Conservation (phyloP, 2,888 invertebrate species). For the Drosophila greeni region DNA sequence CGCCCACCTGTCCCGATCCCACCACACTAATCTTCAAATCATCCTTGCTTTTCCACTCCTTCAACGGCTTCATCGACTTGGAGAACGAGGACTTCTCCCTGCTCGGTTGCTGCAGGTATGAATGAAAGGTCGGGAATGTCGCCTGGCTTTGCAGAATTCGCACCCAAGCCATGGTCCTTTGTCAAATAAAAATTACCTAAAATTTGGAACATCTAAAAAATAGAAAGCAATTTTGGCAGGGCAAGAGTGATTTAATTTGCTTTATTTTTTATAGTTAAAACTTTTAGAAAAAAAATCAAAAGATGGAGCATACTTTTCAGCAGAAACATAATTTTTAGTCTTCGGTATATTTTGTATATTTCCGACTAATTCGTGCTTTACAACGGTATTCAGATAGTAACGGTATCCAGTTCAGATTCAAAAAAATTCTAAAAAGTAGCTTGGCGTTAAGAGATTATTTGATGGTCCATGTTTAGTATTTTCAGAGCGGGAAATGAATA, state of each 20-base stretch:
- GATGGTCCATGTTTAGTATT: too few relatives aligned
- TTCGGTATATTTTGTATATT: too few relatives aligned
- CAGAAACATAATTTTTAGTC: too few relatives aligned
- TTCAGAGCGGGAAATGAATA: too few relatives aligned
- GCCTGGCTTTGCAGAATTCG: not conserved
- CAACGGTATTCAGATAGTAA: too few relatives aligned
- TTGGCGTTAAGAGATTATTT: too few relatives aligned
- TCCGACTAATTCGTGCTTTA: too few relatives aligned
- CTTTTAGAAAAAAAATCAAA: too few relatives aligned
- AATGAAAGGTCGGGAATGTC: rapidly evolving
- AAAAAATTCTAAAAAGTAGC: too few relatives aligned
- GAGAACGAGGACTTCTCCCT: not conserved
- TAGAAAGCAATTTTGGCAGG: not conserved
- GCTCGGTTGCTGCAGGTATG: not conserved
- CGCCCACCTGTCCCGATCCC: constrained; percentile 35
- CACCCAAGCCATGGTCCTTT: not conserved
- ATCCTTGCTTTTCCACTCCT: not conserved
- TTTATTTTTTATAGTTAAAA: too few relatives aligned
- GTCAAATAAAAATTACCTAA: not conserved
- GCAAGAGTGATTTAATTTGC: constrained; percentile 4
- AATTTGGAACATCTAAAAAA: not conserved
- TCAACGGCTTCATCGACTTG: constrained; percentile 7
- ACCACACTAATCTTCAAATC: constrained; percentile 25
- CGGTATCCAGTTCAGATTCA: too few relatives aligned
- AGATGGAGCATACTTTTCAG: too few relatives aligned